phyloP scores from a whole-genome alignment of 2,113 vertebrate species.

The Petrocephalus microphthalmus region DNA sequence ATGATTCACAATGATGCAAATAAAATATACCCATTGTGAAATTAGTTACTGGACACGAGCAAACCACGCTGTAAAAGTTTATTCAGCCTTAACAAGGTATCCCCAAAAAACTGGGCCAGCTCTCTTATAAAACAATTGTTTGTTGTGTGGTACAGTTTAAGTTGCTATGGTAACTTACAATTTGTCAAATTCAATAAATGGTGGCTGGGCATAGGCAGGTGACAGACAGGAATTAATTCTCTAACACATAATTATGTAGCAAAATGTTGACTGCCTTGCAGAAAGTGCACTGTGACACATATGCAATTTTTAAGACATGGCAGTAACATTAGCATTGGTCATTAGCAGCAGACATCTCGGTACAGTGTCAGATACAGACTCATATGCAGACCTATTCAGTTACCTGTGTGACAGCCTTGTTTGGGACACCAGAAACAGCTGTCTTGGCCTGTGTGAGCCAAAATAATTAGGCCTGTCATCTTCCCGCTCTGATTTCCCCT shows the following conservation, averaged over 20 bases:
- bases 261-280: slow-evolving; percentile 91
- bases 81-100: slow-evolving; percentile 31
- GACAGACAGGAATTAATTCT: slow-evolving; percentile 91
- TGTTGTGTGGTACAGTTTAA: slow-evolving; percentile 62
- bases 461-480: slow-evolving; percentile 99
- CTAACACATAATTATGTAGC: slow-evolving; percentile 92
- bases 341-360: slow-evolving; percentile 92
- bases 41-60: background rate
- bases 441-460: slow-evolving; percentile 99
- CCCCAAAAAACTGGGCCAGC: slow-evolving; percentile 67
- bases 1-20: background rate
- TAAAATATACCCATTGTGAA: too few relatives aligned
- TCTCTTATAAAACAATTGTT: slow-evolving; percentile 47
- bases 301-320: slow-evolving; percentile 84
- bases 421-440: slow-evolving; percentile 99
- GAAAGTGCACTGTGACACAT: slow-evolving; percentile 81
- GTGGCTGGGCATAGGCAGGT: slow-evolving; percentile 72
- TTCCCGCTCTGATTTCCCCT: slow-evolving; percentile 93
- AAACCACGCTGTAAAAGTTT: background rate
- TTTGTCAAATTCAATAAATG: slow-evolving; percentile 79
- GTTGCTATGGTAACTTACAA: slow-evolving; percentile 80
- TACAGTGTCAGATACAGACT: slow-evolving; percentile 84
- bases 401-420: slow-evolving; percentile 99
- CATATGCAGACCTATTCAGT: slow-evolving; percentile 96
- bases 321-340: slow-evolving; percentile 98